Conservation (phyloP, 1,140 invertebrate species). For the Zelostemma sp. region DNA sequence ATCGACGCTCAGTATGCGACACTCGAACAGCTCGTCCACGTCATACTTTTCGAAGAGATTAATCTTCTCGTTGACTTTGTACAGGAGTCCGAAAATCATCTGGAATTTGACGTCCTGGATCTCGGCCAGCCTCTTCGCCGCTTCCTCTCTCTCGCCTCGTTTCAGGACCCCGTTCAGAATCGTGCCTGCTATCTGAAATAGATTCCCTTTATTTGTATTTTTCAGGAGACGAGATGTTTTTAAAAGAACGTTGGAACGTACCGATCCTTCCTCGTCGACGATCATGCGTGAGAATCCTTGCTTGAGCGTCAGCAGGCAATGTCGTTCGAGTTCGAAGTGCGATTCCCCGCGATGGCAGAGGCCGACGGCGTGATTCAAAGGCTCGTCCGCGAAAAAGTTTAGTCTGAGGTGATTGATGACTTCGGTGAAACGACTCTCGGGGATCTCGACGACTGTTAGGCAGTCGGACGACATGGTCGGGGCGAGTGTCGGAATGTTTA, state of each 20-base stretch:
- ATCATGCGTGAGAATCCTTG: slow-evolving; percentile 82
- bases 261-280: slow-evolving; percentile 72
- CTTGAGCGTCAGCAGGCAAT: slow-evolving; percentile 77
- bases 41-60: slow-evolving; percentile 76
- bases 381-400: slow-evolving; percentile 85
- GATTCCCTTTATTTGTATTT: background rate
- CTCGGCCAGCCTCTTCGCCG: slow-evolving; percentile 71
- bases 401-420: slow-evolving; percentile 79
- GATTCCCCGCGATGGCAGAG: slow-evolving; percentile 77
- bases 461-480: slow-evolving; percentile 54
- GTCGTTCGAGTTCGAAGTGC: slow-evolving; percentile 79
- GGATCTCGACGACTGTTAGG: slow-evolving; percentile 62
- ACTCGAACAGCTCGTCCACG: slow-evolving; percentile 82
- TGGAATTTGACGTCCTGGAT: slow-evolving; percentile 75
- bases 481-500: slow-evolving; percentile 23
- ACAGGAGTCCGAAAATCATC: slow-evolving; percentile 76
- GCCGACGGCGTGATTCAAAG: slow-evolving; percentile 80
- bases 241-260: slow-evolving; percentile 56
- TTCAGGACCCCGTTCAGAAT: slow-evolving; percentile 75
- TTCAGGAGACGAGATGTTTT: background rate
- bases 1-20: slow-evolving; percentile 83
- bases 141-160: slow-evolving; percentile 73
- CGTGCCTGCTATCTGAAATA: slow-evolving; percentile 75
- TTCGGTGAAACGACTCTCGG: slow-evolving; percentile 70
- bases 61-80: slow-evolving; percentile 74